Evolutionary conservation across 2,113 vertebrate genomes (phyloP).

Genomic region (Ariopsis seemanni): DNA sequence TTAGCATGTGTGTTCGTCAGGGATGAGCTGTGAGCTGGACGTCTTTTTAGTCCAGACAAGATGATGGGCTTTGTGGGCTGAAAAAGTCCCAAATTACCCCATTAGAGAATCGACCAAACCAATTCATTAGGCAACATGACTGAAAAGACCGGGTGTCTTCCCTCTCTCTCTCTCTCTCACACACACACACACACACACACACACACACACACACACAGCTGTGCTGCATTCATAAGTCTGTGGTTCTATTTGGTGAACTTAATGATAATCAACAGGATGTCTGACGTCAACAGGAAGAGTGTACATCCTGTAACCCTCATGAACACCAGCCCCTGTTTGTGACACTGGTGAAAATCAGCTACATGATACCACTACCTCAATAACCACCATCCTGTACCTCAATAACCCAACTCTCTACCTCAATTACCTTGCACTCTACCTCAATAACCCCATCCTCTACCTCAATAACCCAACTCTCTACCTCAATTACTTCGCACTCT

Average conservation of each 20-base stretch:
- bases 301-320: neutral
- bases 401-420: neutral
- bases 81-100: slow-evolving; percentile 17
- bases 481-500: neutral
- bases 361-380: neutral
- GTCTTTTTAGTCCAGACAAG: neutral
- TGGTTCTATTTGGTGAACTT: neutral
- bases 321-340: neutral
- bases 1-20: neutral
- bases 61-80: neutral
- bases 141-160: slow-evolving; percentile 1
- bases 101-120: neutral
- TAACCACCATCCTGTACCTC: neutral
- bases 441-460: neutral
- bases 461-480: neutral
- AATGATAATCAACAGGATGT: slow-evolving; percentile 11
- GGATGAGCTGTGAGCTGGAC: neutral
- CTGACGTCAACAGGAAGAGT: neutral
- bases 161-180: slow-evolving; percentile 1
- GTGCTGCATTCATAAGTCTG: neutral
- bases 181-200: slow-evolving; percentile 13
- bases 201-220: slow-evolving; percentile 8
- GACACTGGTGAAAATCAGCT: neutral
- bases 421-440: neutral
- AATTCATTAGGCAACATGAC: neutral